Evolutionary conservation across 35 echinoderm and acorn worm genomes (phyloP), one percentile per base, ranked within the genome.

Genomic region (Apostichopus californicus): DNA sequence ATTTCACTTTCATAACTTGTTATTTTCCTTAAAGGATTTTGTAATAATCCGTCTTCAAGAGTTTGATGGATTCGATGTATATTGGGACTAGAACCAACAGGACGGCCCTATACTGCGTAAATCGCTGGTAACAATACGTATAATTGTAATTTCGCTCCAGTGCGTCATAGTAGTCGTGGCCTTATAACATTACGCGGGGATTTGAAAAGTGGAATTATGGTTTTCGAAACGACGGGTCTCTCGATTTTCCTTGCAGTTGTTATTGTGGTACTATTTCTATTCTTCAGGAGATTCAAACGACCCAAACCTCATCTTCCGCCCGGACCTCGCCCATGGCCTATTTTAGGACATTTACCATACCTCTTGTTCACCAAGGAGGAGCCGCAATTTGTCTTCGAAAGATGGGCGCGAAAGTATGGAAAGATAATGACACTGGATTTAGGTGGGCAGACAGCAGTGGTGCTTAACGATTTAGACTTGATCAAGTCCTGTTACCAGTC

Each of bases 331-430:
- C 70, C 89, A 57, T 91, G 89, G 89, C 89, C 89, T 5, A 79
- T 91, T 26, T 3, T 91, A 20, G 89, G 89, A 77, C 71, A 91
- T 61, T 59, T 91, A 6, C 89, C 89, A 25, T 56, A 91, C 75
- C 25, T 91, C 15, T 59, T 91, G 12, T 91, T 91, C 59, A 91
- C 89, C 17, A 91, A 91, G 6, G 89, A 78, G 54, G 89, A 91
- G 20, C 89, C 89, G 7, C 89, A 91, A 91, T 91, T 91, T 21
- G 89, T 91, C 55, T 91, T 91, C 59, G 89, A 91, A 57, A 91
- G 54, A 79, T 91, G 89, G 73, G 89, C 89, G 8, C 24, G 77
- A 55, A 26, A 91, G 79, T 91, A 79, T 21, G 89, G 89, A 17
- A 91, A 91, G 75, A 79, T 91, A 1, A 91, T 91, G 89, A 91